Evolutionary conservation across 2,113 vertebrate genomes (phyloP), one percentile per base, ranked within the genome.

Genomic region (Riparia riparia): DNA sequence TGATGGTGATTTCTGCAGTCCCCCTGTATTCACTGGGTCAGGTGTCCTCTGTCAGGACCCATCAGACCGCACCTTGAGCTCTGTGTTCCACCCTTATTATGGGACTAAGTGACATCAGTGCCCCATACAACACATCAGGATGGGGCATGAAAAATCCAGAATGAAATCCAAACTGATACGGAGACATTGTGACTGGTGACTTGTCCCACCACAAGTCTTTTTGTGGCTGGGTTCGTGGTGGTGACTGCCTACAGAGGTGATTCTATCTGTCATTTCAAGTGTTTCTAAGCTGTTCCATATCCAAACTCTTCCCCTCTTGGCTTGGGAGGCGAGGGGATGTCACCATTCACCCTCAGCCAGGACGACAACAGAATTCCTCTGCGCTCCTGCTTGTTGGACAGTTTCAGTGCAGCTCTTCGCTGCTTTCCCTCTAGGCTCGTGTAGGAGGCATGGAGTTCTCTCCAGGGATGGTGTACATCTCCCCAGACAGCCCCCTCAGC

Each of bases 401-500:
- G 10, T 42, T 88, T 60, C 53, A 60, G 0, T 0, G 6, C 1
- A 11, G 5, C 51, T 68, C n/a, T 63, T 32, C 25, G 39, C 26
- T 54, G 1, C 54, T 34, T 96, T 85, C 34, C 54, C 45, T 53
- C 10, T 70, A 99, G 99, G 99, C 99, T 47, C 99, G 99, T 10
- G 99, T 99, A 6, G 99, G 99, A 17, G 99, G 99, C 14, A 99
- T 99, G 91, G 99, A 99, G 86, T 99, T 99, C 85, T 99, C 99
- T 29, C 99, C 99, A 0, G 99, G 99, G 21, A 99, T 99, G 97
- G 99, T 99, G 86, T 99, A 99, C 98, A 99, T 99, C 95, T 99
- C 98, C 20, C 99, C 99, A 0, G 99, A 99, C 98, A 99, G 99
- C 94, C 99, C 98, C 0, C 99, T 99, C 70, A 99, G 99, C 97